phyloP scores from a whole-genome alignment of 2,888 invertebrate genomes.

The Cataglyphis altisquamis region DNA sequence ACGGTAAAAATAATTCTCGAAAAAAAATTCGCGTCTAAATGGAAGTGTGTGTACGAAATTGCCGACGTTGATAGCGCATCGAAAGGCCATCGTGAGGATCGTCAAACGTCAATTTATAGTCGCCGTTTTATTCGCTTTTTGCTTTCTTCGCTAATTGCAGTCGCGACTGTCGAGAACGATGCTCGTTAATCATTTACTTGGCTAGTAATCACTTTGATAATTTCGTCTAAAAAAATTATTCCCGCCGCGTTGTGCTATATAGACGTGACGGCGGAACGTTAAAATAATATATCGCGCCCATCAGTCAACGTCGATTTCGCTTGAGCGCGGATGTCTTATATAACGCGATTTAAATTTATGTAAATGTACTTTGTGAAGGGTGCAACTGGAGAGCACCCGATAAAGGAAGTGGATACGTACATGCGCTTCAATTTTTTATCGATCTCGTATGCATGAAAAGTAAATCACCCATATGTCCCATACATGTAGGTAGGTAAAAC shows the following conservation, averaged over 20 bases:
- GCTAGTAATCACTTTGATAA: slow-evolving; percentile 46
- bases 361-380: slow-evolving; percentile 62
- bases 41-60: slow-evolving; percentile 31
- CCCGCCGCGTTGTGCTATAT: slow-evolving; percentile 18
- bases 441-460: slow-evolving; percentile 74
- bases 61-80: slow-evolving; percentile 31
- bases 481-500: slow-evolving; percentile 46
- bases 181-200: slow-evolving; percentile 50
- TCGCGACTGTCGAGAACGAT: slow-evolving; percentile 19
- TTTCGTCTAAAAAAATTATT: slow-evolving; percentile 44
- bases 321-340: slow-evolving; percentile 46
- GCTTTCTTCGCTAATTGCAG: slow-evolving; percentile 41
- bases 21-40: slow-evolving; percentile 28
- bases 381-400: slow-evolving; percentile 72
- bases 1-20: slow-evolving; percentile 31
- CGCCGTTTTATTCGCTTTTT: slow-evolving; percentile 16
- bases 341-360: slow-evolving; percentile 70
- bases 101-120: slow-evolving; percentile 38
- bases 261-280: slow-evolving; percentile 42
- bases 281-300: slow-evolving; percentile 51
- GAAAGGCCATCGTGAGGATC: slow-evolving; percentile 19
- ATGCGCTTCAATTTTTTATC: slow-evolving; percentile 66
- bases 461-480: slow-evolving; percentile 64
- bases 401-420: slow-evolving; percentile 57
- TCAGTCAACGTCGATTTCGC: slow-evolving; percentile 62